Base-by-base conservation (phyloP, 2,113 vertebrate genomes). In the Xiphias gladius region DNA sequence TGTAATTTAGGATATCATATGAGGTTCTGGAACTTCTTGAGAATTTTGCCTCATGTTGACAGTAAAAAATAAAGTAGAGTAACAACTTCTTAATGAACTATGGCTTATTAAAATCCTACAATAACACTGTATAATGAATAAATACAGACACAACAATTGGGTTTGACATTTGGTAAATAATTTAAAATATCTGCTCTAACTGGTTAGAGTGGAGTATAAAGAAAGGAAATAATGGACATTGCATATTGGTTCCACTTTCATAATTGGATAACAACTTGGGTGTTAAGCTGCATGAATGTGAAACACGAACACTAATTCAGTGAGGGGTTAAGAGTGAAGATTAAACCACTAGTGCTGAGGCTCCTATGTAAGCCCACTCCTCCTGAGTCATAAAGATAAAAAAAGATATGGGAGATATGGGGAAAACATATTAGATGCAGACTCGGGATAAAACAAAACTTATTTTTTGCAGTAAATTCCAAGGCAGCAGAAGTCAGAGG, bases 341-440 rank as follows among this genome's bases (percentile, higher is more conserved):
- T 83, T 63, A 78, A 76, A 26, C 66, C 57, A 32, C 48, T 72
- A 67, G 22, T 20, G 52, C 58, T 28, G 67, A 61, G 59, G 74
- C 57, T 76, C 46, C 57, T 59, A 68, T 37, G 24, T 35, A 39
- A 58, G 81, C 63, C n/a, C 20, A 14, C 39, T 5, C 78, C 74
- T 76, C 43, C 24, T 9, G 66, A 79, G 30, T 70, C 59, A 72
- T 85, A 79, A 64, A 87, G 54, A 86, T 91, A 77, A 82, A 82
- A 67, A 79, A 73, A 0, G 3, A 78, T 73, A 66, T 19, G n/a
- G 30, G 22, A 46, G 57, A 76, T 50, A 52, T 43, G n/a, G n/a
- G 77, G 54, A 35, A 52, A 48, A 63, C 82, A 77, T 83, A 54
- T 32, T 48, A 79, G 52, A 57, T 79, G 65, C 66, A 72, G 71